phyloP scores from a whole-genome alignment of 2,113 vertebrate genomes.

The Benitochromis conjunctus region DNA sequence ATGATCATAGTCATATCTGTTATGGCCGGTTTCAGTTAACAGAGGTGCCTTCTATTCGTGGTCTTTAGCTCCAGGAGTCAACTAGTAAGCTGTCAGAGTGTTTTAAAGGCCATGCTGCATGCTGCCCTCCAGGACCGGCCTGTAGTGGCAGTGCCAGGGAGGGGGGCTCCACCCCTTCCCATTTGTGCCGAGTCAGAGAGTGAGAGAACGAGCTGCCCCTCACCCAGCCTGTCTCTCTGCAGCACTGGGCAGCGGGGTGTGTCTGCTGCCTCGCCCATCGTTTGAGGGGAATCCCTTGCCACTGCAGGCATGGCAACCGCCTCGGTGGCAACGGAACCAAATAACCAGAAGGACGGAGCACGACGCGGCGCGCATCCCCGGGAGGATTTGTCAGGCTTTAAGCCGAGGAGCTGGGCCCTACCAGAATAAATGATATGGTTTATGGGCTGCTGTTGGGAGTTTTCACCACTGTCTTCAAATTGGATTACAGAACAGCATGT shows the following conservation, averaged over 20 bases:
- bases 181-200: slow-evolving; percentile 68
- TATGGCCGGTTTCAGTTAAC: background rate
- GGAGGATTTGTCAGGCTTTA: background rate
- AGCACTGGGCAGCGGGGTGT: slow-evolving; percentile 65
- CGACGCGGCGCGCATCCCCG: background rate
- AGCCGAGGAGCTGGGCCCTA: background rate
- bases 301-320: slow-evolving; percentile 58
- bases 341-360: background rate
- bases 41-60: background rate
- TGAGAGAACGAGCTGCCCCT: slow-evolving; percentile 30
- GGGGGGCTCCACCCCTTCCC: slow-evolving; percentile 49
- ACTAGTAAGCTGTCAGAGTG: slow-evolving; percentile 8
- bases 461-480: background rate
- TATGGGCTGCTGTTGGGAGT: background rate
- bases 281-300: slow-evolving; percentile 62
- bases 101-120: background rate
- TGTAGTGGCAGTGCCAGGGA: slow-evolving; percentile 19
- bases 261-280: slow-evolving; percentile 66
- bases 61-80: background rate
- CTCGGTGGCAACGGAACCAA: slow-evolving; percentile 18
- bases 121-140: slow-evolving; percentile 2
- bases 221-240: slow-evolving; percentile 55
- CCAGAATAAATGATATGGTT: background rate
- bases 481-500: background rate
- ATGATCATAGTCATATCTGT: background rate